Base-by-base conservation (phyloP, 1,140 invertebrate species). In the Procambarus clarkii region DNA sequence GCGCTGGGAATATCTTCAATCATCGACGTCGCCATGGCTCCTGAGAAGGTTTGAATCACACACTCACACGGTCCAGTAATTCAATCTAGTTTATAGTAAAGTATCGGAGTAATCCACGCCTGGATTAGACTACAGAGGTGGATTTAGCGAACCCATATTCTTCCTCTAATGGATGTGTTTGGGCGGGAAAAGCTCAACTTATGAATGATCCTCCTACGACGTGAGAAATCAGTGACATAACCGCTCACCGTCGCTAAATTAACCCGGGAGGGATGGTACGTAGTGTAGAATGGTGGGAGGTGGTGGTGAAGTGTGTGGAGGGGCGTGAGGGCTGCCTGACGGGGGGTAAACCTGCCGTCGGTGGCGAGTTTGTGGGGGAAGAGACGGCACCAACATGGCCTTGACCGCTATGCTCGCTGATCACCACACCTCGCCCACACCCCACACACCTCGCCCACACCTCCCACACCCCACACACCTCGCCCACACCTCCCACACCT, bases 121-220 rank as follows among this genome's bases (percentile, higher is more conserved):
- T 5, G 11, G 5, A 24, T 9, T 54, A 15, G 0, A 15, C 8
- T 8, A 34, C 54, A 58, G 15, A 15, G 58, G 45, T 50, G n/a
- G 79, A 13, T 2, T 24, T 18, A 81, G 18, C 11, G 48, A 54
- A 58, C 7, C 79, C 15, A n/a, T 81, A 15, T n/a, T 21, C 79
- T 21, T n/a, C 54, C 18, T 54, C 45, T 58, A 81, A 81, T 81
- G 79, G 79, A 81, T 81, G 48, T 81, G 79, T 81, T 81, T 81
- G 79, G 79, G 79, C 79, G 79, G 79, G 79, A 81, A 81, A 81
- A 81, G 79, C 79, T 58, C 5, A 81, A 81, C 79, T 81, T 81
- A 81, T 81, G 79, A 81, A 81, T 81, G 79, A 58, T 50, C 48
- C 50, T 54, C 79, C 50, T 81, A 45, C 79, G 79, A 24, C 54